Percentiles rank a stretch among this genome's conserved stretches.
Evolutionary conservation across 2,888 invertebrate species (phyloP).

Genomic region (Cyclophora albipunctata): DNA sequence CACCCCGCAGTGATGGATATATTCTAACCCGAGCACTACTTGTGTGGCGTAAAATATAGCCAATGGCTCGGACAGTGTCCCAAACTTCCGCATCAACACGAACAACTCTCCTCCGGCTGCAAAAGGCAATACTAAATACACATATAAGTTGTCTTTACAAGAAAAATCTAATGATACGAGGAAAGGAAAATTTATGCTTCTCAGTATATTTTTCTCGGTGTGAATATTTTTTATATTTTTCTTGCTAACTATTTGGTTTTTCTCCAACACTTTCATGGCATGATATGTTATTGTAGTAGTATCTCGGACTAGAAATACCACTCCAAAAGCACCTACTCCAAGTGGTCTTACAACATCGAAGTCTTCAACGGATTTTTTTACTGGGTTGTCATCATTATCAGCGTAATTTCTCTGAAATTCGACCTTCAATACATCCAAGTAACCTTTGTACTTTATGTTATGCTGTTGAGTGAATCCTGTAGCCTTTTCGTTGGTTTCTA

Average conservation of each 20-base stretch:
- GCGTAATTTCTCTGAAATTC: conserved; percentile 36
- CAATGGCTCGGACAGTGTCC: conserved; percentile 80
- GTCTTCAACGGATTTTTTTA: conserved; percentile 59
- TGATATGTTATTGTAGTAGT: conserved; percentile 76
- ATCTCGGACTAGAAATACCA: conserved; percentile 82
- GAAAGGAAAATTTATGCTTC: conserved; percentile 89
- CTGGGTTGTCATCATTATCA: conserved; percentile 17
- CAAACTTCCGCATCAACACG: conserved; percentile 76
- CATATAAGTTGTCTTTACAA: conserved; percentile 87
- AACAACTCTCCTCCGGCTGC: conserved; percentile 91
- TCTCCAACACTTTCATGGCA: conserved; percentile 92
- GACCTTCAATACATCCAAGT: conserved; percentile 44
- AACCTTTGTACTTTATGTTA: conserved; percentile 37
- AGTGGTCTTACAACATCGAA: conserved; percentile 84
- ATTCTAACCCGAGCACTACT: conserved; percentile 90
- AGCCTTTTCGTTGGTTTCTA: conserved; percentile 20
- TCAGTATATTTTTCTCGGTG: conserved; percentile 90
- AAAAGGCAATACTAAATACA: conserved; percentile 88
- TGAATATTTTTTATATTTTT: conserved; percentile 88
- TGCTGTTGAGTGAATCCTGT: conserved; percentile 28
- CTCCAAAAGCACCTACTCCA: conserved; percentile 90
- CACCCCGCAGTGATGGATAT: conserved; percentile 88
- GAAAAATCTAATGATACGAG: conserved; percentile 84
- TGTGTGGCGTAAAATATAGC: conserved; percentile 92
- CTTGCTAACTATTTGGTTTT: conserved; percentile 85